phyloP scores from a whole-genome alignment of 2,888 invertebrate genomes.

The Lasioglossum leucozonium region DNA sequence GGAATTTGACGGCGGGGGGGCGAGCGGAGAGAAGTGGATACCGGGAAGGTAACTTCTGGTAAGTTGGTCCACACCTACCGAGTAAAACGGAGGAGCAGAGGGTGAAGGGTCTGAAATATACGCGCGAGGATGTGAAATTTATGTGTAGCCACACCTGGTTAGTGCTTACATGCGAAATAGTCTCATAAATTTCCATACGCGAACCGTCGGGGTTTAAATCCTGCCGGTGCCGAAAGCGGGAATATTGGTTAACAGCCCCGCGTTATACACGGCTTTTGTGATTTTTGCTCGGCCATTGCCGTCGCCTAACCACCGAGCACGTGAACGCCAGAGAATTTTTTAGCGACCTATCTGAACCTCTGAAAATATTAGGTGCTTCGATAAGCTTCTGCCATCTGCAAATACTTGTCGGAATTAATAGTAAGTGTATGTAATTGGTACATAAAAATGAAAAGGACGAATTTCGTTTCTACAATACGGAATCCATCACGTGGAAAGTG shows the following conservation, averaged over 20 bases:
- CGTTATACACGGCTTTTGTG: constrained; percentile 51
- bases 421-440: neutral
- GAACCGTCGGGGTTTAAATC: constrained; percentile 77
- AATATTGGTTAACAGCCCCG: constrained; percentile 75
- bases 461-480: too few species aligned
- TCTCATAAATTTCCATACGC: constrained; percentile 83
- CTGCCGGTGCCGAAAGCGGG: constrained; percentile 77
- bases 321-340: constrained; percentile 34
- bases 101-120: constrained; percentile 81
- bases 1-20: constrained; percentile 41
- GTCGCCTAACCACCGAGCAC: constrained; percentile 44
- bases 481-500: neutral
- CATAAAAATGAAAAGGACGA: too few species aligned
- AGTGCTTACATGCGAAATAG: constrained; percentile 83
- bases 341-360: neutral
- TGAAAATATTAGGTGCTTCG: neutral
- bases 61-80: constrained; percentile 76
- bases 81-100: constrained; percentile 75
- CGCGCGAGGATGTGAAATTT: constrained; percentile 83
- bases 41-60: constrained; percentile 81
- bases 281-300: constrained; percentile 42
- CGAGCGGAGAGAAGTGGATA: constrained; percentile 59
- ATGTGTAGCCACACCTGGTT: constrained; percentile 84
- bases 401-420: neutral
- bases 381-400: neutral